These are phyloP conservation scores for Paradoxurus hermaphroditus DNA, from an alignment of 2,113 vertebrate genomes.

Conservation along the genomic window DNA sequence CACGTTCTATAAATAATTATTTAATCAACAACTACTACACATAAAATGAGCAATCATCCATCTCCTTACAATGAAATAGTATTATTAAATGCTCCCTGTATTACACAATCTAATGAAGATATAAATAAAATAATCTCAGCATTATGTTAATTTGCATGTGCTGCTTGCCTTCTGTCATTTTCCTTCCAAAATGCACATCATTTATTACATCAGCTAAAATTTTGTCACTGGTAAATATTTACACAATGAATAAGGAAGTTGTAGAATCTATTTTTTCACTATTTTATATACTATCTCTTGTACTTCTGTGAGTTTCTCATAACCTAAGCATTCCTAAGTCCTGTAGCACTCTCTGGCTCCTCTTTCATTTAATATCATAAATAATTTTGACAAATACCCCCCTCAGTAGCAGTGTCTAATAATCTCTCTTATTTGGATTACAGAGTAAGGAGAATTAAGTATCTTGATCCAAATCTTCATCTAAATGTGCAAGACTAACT, in stretches of 20 bases:
- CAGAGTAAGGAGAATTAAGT: not conserved
- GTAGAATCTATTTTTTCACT: not conserved
- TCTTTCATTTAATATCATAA: not conserved
- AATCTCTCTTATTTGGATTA: not conserved
- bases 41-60: not conserved
- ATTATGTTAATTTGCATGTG: not conserved
- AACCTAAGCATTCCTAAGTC: not conserved
- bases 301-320: not conserved
- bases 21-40: not conserved
- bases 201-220: not conserved
- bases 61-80: not conserved
- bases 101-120: not conserved
- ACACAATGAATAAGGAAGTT: not conserved
- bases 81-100: not conserved
- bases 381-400: not conserved
- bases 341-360: not conserved
- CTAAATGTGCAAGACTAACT: not conserved
- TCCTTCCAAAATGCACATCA: not conserved
- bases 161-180: not conserved
- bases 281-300: not conserved
- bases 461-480: not conserved
- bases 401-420: not conserved
- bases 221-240: not conserved
- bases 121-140: not conserved
- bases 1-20: not conserved